These are phyloP conservation scores for Acleris sparsana DNA, from an alignment of 2,888 invertebrate genomes.

Conservation along the genomic window DNA sequence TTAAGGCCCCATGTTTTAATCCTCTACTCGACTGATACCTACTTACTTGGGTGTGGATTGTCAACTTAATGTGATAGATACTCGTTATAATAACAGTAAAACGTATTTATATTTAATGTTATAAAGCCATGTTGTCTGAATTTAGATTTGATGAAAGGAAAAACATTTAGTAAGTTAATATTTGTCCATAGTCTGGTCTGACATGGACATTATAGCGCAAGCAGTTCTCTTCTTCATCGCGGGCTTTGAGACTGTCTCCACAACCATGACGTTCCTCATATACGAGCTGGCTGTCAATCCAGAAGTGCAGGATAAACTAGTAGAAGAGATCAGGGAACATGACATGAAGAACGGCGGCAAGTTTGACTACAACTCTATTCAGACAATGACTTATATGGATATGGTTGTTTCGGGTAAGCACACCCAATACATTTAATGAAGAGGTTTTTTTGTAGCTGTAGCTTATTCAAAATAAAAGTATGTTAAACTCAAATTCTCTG, in stretches of 20 bases:
- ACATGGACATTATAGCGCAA: constrained; percentile 73
- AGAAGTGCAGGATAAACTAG: constrained; percentile 81
- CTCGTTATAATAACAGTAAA: no score
- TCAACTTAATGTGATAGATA: no score
- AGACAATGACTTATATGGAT: constrained; percentile 84
- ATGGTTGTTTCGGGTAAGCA: constrained; percentile 82
- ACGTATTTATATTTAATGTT: no score
- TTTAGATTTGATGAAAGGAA: no score
- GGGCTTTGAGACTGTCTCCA: constrained; percentile 80
- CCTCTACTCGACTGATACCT: no score
- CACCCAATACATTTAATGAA: neutral
- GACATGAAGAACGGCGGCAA: constrained; percentile 65
- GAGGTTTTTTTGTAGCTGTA: no score
- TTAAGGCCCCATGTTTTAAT: no score
- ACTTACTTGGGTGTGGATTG: no score
- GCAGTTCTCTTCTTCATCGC: constrained; percentile 82
- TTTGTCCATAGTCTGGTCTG: constrained; percentile 55
- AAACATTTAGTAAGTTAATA: neutral
- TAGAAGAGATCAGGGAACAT: constrained; percentile 79
- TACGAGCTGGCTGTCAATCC: constrained; percentile 84
- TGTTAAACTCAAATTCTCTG: no score
- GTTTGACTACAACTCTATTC: constrained; percentile 79
- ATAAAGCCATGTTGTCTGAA: no score
- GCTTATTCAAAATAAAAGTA: no score
- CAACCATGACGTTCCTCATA: constrained; percentile 75